A percentile compares a stretch with the other conserved stretches of the same genome.
These are phyloP conservation scores for Dysdera silvatica DNA, from an alignment of 1,140 invertebrate species.

Conservation along the genomic window DNA sequence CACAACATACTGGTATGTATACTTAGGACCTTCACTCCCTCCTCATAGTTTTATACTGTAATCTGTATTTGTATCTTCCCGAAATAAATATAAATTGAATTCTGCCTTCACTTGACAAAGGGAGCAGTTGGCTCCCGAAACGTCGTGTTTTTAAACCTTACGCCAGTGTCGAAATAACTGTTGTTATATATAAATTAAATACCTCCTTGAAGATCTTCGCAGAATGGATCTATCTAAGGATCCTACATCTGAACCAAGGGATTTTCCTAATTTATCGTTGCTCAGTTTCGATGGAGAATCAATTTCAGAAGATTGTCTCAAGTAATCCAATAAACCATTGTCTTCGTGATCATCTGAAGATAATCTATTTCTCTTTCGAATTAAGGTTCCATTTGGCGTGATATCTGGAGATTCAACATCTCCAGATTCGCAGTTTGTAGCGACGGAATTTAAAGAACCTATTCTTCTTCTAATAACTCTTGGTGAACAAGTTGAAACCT, in stretches of 20 bases:
- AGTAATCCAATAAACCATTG: conserved; percentile 72
- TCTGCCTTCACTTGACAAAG: too few species aligned
- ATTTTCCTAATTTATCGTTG: conserved; percentile 68
- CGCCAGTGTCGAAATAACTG: too few species aligned
- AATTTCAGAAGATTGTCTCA: conserved; percentile 57
- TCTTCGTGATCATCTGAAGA: conserved; percentile 71
- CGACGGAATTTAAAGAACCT: conserved; percentile 33
- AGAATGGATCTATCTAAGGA: conserved; percentile 73
- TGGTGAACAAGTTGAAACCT: conserved; percentile 32
- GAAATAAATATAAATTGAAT: too few species aligned
- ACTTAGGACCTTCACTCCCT: too few species aligned
- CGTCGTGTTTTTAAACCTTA: too few species aligned
- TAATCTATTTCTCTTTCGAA: conserved; percentile 67
- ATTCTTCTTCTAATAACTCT: conserved; percentile 51
- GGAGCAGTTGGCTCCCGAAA: too few species aligned
- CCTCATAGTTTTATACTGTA: too few species aligned
- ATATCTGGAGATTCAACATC: conserved; percentile 63
- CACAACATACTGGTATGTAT: too few species aligned
- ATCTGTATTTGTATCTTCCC: too few species aligned
- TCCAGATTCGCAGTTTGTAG: conserved; percentile 28
- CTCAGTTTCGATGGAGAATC: too few species aligned
- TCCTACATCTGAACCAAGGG: conserved; percentile 66
- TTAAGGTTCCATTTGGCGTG: conserved; percentile 76
- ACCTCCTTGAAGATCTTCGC: conserved; percentile 57
- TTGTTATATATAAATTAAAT: too few species aligned